Evolutionary conservation across 2,113 vertebrate species (phyloP).

Genomic region (Corvus moneduloides): DNA sequence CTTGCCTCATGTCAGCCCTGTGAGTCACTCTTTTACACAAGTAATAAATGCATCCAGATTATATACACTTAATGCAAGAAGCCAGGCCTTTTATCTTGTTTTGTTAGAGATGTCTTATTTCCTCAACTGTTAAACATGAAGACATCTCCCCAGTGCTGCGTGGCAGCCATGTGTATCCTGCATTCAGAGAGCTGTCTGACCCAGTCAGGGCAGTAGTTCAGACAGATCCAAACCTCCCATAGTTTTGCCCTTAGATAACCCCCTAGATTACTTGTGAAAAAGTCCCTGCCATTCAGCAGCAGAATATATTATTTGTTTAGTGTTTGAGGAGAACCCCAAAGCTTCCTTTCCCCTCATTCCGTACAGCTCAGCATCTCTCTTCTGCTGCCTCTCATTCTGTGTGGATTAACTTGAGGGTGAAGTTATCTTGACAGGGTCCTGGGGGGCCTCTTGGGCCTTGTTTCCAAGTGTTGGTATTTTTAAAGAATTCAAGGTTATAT

Average conservation of each 20-base stretch:
- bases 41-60: neutral
- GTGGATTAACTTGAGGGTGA: neutral
- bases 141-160: neutral
- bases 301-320: neutral
- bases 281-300: neutral
- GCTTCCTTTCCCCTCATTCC: neutral
- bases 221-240: neutral
- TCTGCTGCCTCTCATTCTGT: neutral
- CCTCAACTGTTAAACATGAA: neutral
- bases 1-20: neutral
- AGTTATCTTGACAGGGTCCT: neutral
- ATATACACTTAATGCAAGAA: neutral
- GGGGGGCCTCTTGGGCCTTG: neutral
- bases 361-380: neutral
- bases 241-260: constrained; percentile 10
- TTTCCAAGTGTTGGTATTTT: neutral
- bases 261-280: neutral
- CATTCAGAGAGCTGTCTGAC: neutral
- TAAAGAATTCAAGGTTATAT: neutral
- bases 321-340: neutral
- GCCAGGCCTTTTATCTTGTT: neutral
- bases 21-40: neutral
- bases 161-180: neutral
- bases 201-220: neutral
- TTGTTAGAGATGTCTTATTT: neutral